phyloP scores from a whole-genome alignment of 30 jellyfish, hydroid and myxozoan genomes.

The Turritopsis rubra region DNA sequence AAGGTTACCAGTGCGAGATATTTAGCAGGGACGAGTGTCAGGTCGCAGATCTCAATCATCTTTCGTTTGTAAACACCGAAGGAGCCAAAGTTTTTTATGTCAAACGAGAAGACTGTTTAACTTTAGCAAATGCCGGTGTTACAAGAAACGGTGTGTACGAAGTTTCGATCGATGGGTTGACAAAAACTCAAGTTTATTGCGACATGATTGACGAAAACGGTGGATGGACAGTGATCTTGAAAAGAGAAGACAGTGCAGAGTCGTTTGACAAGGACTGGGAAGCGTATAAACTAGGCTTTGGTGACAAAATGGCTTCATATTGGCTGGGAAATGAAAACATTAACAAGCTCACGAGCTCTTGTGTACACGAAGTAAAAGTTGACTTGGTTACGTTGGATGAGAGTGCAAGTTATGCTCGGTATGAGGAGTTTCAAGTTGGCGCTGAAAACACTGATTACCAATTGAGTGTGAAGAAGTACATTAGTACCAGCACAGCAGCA shows the following conservation, averaged over 20 bases:
- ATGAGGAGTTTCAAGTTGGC: neutral
- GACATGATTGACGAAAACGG: neutral
- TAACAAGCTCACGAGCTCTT: neutral
- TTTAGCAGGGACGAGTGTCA: neutral
- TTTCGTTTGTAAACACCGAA: neutral
- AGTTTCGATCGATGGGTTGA: neutral
- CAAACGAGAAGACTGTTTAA: neutral
- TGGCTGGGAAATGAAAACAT: slow-evolving; percentile 7
- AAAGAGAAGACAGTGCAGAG: neutral
- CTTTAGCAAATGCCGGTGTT: neutral
- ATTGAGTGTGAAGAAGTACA: neutral
- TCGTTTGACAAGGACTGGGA: neutral
- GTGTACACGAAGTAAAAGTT: neutral
- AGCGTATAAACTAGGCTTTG: neutral
- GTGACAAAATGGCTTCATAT: neutral
- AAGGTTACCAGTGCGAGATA: neutral
- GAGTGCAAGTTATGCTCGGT: neutral
- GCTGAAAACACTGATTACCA: neutral
- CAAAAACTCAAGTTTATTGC: neutral
- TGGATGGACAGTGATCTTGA: slow-evolving; percentile 9
- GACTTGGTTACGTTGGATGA: neutral
- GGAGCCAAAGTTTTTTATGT: neutral
- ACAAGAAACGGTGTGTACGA: neutral
- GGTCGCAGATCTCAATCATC: neutral
- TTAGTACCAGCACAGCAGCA: neutral